Base-by-base conservation (phyloP, 2,888 invertebrate species). In the Colostygia pectinataria region DNA sequence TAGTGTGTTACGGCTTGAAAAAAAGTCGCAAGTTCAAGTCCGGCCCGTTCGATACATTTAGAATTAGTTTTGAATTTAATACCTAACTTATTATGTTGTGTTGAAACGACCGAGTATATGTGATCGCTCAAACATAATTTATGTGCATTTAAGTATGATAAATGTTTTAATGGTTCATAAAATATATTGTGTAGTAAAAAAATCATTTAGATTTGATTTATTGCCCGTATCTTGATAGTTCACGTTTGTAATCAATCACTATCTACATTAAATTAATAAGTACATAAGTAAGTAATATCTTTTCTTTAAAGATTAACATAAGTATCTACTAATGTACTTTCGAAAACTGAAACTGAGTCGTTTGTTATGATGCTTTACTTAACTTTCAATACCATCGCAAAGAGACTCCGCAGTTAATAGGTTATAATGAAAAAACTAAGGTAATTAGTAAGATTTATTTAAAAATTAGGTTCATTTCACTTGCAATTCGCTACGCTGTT, bases 101-200 rank as follows among this genome's bases (percentile, higher is more conserved):
- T 32, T 25, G 33, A 41, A 47, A 15, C 42, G 23, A 40, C 42
- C 53, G 57, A 59, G 52, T 63, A 53, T 55, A 59, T 67, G 68
- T 69, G 65, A 68, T 65, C 68, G 80, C 78, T 80, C 80, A 81
- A 80, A 74, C 69, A 68, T 39, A 32, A 56, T 53, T 62, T 70
- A 70, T 61, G 63, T 80, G 80, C 77, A 77, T 81, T 79, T 80
- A 74, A 66, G 62, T 68, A 66, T 71, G 66, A 57, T 51, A 68
- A 62, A 70, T 70, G 71, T 74, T 69, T 72, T 57, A 65, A 70
- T 63, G 65, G 68, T 75, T 72, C 52, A 66, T 60, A 68, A 73
- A 71, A 74, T 74, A 70, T 73, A 74, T 73, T 76, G 71, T 76
- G 74, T 75, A 77, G 71, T 63, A 68, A 71, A 70, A 65, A 61